These are phyloP conservation scores for Sanderia malayensis DNA, from an alignment of 30 jellyfish, hydroid and myxozoan genomes.

Conservation along the genomic window DNA sequence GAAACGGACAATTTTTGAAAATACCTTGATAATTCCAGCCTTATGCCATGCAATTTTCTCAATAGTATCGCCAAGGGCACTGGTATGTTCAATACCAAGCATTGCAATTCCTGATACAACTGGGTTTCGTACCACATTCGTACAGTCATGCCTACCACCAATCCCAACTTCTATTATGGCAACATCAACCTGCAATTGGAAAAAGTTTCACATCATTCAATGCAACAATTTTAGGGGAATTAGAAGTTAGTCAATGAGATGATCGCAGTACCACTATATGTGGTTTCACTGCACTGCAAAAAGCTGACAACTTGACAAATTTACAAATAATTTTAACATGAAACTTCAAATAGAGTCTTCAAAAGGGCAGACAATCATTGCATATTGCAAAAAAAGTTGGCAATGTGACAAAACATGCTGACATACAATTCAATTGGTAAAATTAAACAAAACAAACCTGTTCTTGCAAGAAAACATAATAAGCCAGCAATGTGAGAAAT, in stretches of 20 bases:
- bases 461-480: conserved; percentile 74
- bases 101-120: conserved; percentile 86
- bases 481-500: conserved; percentile 73
- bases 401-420: neutral
- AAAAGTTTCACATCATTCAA: neutral
- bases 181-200: conserved; percentile 71
- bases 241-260: too few species aligned
- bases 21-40: conserved; percentile 96
- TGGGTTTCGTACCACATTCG: conserved; percentile 77
- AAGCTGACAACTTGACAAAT: too few species aligned
- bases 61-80: conserved; percentile 73
- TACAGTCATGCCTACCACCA: conserved; percentile 93
- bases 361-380: neutral
- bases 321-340: too few species aligned
- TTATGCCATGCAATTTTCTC: conserved; percentile 93
- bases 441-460: conserved; percentile 36
- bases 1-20: too few species aligned
- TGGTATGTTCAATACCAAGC: conserved; percentile 82
- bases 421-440: neutral
- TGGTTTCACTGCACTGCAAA: too few species aligned
- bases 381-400: neutral
- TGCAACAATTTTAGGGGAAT: too few species aligned
- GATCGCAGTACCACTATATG: too few species aligned
- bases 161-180: conserved; percentile 89
- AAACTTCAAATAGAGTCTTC: neutral